Conservation (phyloP, 2,888 invertebrate genomes). For the Agrochola litura region DNA sequence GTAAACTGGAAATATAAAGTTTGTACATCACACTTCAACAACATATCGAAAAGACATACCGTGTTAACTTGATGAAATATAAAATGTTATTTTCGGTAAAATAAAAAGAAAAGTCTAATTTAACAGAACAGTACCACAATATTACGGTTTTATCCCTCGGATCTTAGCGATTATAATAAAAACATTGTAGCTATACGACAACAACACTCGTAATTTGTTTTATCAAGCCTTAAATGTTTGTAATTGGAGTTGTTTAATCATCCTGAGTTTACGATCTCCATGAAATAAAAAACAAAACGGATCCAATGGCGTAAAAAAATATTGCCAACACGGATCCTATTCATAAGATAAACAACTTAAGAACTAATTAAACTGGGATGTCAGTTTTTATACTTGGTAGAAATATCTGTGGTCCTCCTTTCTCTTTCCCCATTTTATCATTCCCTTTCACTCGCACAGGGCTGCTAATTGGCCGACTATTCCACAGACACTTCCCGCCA, state of each 20-base stretch:
- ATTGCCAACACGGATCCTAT: slow-evolving; percentile 62
- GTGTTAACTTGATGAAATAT: slow-evolving; percentile 60
- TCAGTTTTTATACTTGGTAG: slow-evolving; percentile 35
- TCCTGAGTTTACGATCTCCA: slow-evolving; percentile 82
- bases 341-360: slow-evolving; percentile 57
- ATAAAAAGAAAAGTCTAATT: slow-evolving; percentile 55
- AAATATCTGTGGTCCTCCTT: slow-evolving; percentile 30
- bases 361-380: slow-evolving; percentile 61
- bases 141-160: slow-evolving; percentile 68
- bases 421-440: background rate
- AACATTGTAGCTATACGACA: slow-evolving; percentile 74
- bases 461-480: background rate
- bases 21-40: background rate
- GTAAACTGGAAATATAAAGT: no score
- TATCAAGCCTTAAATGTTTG: slow-evolving; percentile 77
- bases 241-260: slow-evolving; percentile 64
- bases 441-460: slow-evolving; percentile 10
- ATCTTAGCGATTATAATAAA: slow-evolving; percentile 76
- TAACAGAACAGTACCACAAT: slow-evolving; percentile 83
- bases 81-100: slow-evolving; percentile 59
- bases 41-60: background rate
- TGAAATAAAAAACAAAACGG: slow-evolving; percentile 54
- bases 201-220: slow-evolving; percentile 77
- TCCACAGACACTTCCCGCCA: slow-evolving; percentile 19
- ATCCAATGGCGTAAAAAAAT: slow-evolving; percentile 64